Base-by-base conservation (phyloP, 2,113 vertebrate species). In the Sciurus niger region DNA sequence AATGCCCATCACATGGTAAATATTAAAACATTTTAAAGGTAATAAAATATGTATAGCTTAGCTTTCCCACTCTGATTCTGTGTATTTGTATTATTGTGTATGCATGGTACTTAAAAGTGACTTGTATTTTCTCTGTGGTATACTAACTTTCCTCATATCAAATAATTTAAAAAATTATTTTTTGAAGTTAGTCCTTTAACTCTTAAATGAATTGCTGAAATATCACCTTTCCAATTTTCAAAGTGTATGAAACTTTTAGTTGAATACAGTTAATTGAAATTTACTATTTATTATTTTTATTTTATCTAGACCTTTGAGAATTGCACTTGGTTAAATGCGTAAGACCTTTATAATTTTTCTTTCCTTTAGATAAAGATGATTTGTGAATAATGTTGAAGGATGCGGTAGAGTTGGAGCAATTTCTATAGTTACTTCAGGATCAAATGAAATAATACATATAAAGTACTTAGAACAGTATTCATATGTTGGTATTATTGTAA, bases 21-120 rank as follows among this genome's bases (percentile, higher is more conserved):
- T 17, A 83, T 55, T 78, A 43, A 80, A 16, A n/a, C 46, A 72
- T 86, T 94, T 95, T 86, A 89, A 96, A 89, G 68, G 24, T 73
- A 83, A 53, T 43, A 84, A 84, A 90, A 58, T 85, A 86, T 1
- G 2, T 80, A n/a, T 72, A 85, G 18, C 25, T 90, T 87, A 70
- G 58, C 46, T 93, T 95, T 79, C 18, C 34, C 1, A 48, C 6
- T 32, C 58, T 55, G 53, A 65, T 73, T 85, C 28, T 89, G 16
- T 86, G 80, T 68, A 80, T 79, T 85, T 83, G 4, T 79, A 20
- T 83, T 88, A 74, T 22, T 89, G 43, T 28, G 4, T 70, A 32
- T 3, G 1, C 1, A 51, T 3, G 20, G 28, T 25, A 79, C 12
- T 65, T 93, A 92, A 58, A 88, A 84, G 9, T 58, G 14, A 90